These are phyloP conservation scores for Pseudorhombus dupliciocellatus DNA, from an alignment of 2,113 vertebrate genomes.

Conservation along the genomic window DNA sequence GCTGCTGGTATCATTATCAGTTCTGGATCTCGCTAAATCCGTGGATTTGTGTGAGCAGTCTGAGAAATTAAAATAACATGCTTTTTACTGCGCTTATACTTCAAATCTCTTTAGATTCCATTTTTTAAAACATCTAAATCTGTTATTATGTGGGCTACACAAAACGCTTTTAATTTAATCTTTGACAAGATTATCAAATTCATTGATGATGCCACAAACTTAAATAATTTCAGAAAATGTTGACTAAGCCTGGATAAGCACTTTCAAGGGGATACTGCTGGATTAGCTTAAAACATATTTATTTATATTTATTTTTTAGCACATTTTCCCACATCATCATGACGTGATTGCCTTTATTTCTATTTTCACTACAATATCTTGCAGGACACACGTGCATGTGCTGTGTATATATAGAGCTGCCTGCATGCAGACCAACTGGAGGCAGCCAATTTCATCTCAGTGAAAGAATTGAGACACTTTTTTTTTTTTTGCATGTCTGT, in stretches of 20 bases:
- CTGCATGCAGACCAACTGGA: conserved; percentile 5
- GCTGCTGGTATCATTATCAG: conserved; percentile 77
- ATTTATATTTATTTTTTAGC: conserved; percentile 44
- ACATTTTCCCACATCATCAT: conserved; percentile 41
- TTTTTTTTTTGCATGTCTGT: neutral
- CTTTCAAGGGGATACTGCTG: conserved; percentile 69
- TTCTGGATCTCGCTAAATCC: conserved; percentile 78
- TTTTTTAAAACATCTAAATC: conserved; percentile 82
- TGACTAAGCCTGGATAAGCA: conserved; percentile 76
- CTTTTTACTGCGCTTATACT: conserved; percentile 78
- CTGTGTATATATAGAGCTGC: conserved; percentile 17
- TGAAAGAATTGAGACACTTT: conserved; percentile 10
- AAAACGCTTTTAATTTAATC: conserved; percentile 82
- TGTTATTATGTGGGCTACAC: conserved; percentile 77
- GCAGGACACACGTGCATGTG: conserved; percentile 24
- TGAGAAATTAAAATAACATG: conserved; percentile 83
- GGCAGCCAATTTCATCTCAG: neutral
- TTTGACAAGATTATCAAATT: conserved; percentile 83
- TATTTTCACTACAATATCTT: conserved; percentile 30
- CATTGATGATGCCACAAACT: conserved; percentile 83
- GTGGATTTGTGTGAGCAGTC: conserved; percentile 79
- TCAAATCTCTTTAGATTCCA: conserved; percentile 80
- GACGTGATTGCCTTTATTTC: conserved; percentile 40
- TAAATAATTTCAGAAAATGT: conserved; percentile 78
- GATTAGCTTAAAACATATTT: conserved; percentile 67